Percentiles rank a stretch among this genome's conserved stretches.
These are phyloP conservation scores for Carlito syrichta DNA, from an alignment of 2,113 vertebrate genomes.

Conservation along the genomic window DNA sequence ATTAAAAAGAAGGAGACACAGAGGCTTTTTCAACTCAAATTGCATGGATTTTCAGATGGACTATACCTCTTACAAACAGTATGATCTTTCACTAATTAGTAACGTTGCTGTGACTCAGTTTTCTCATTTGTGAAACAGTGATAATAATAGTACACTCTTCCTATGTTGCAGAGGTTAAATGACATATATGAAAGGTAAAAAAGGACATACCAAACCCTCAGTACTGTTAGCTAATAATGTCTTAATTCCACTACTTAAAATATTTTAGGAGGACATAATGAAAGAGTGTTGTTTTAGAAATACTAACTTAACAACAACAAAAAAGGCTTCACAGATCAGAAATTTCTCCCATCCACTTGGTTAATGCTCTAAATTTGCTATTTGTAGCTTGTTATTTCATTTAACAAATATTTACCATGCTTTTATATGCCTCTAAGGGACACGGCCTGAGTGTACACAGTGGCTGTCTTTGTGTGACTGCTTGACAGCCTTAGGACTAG, in stretches of 20 bases:
- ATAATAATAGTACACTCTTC: background rate
- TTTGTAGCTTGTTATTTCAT: background rate
- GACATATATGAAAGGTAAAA: background rate
- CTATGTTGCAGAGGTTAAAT: background rate
- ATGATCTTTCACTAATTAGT: background rate
- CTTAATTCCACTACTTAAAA: background rate
- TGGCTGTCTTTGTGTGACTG: background rate
- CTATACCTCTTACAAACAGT: background rate
- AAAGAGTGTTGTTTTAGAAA: background rate
- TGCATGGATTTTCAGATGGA: background rate
- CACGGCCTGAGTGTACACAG: accelerated
- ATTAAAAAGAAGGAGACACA: no score
- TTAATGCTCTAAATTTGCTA: background rate
- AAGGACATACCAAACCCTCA: background rate
- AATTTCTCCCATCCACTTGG: background rate
- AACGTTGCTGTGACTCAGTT: background rate
- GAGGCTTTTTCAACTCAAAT: background rate
- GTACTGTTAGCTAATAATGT: background rate
- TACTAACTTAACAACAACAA: background rate
- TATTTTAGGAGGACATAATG: background rate
- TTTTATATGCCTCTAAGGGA: background rate
- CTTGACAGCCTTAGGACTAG: background rate
- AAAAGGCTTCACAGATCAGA: background rate
- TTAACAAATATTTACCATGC: background rate
- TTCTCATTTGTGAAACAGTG: background rate